A percentile compares a stretch with the other conserved stretches of the same genome.
Conservation (phyloP, 1,140 invertebrate species). For the Glomeris maerens region DNA sequence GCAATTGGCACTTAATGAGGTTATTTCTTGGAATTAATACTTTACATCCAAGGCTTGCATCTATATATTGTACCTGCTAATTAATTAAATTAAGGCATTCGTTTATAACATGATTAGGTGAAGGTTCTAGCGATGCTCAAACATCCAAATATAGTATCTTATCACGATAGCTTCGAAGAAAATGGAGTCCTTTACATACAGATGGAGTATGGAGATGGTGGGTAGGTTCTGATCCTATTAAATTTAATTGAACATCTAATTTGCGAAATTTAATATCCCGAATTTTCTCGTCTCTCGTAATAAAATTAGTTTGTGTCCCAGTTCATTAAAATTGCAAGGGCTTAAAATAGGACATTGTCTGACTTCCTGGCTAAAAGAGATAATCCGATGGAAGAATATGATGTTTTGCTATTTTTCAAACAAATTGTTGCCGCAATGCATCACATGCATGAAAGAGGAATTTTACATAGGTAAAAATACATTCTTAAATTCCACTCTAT, state of each 20-base stretch:
- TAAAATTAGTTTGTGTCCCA: neutral
- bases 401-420: slow-evolving; percentile 48
- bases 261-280: neutral
- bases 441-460: slow-evolving; percentile 56
- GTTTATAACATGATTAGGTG: slow-evolving; percentile 21
- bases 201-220: slow-evolving; percentile 67
- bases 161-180: slow-evolving; percentile 58
- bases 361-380: slow-evolving; percentile 44
- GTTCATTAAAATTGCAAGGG: neutral
- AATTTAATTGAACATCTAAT: neutral
- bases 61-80: neutral
- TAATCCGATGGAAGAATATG: slow-evolving; percentile 40
- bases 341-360: slow-evolving; percentile 40
- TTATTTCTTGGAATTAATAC: slow-evolving; percentile 22
- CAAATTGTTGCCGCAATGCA: slow-evolving; percentile 54
- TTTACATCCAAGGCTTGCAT: slow-evolving; percentile 7
- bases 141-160: slow-evolving; percentile 60
- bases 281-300: neutral
- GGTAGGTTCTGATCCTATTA: slow-evolving; percentile 22
- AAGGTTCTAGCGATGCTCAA: slow-evolving; percentile 51
- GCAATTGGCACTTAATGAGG: slow-evolving; percentile 60
- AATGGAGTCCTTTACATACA: slow-evolving; percentile 59
- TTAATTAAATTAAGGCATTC: no score
- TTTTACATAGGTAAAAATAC: slow-evolving; percentile 46
- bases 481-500: no score